A percentile compares a stretch with the other conserved stretches of the same genome.
Conservation (phyloP, 2,113 vertebrate genomes). For the Oreochromis spilurus region DNA sequence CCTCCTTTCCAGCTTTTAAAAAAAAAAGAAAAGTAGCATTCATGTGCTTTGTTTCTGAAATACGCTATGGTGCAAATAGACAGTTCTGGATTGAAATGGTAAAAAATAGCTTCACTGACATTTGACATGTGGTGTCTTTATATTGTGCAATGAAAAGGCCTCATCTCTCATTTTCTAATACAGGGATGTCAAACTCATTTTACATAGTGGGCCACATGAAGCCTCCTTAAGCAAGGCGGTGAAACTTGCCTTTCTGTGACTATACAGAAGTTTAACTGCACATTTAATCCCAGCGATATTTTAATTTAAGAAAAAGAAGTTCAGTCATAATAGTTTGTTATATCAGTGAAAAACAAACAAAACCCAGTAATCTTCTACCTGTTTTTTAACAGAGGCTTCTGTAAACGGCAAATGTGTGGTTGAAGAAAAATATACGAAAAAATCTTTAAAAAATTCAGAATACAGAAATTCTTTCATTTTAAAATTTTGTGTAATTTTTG, state of each 20-base stretch:
- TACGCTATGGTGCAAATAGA: neutral
- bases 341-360: neutral
- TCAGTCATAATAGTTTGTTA: neutral
- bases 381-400: neutral
- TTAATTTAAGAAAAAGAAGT: neutral
- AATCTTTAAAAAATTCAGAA: neutral
- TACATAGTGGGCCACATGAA: neutral
- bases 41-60: neutral
- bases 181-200: neutral
- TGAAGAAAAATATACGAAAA: neutral
- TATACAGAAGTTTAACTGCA: neutral
- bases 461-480: neutral
- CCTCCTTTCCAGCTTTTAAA: neutral
- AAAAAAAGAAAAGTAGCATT: neutral
- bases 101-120: neutral
- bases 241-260: neutral
- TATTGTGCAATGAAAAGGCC: neutral
- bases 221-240: neutral
- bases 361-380: accelerated
- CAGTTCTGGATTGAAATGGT: neutral
- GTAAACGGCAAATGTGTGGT: neutral
- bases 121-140: neutral
- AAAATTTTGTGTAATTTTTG: neutral
- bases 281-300: neutral
- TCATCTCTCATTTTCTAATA: neutral